phyloP scores from a whole-genome alignment of 64 coral and sea anemone species.

The Anthopleura sola region DNA sequence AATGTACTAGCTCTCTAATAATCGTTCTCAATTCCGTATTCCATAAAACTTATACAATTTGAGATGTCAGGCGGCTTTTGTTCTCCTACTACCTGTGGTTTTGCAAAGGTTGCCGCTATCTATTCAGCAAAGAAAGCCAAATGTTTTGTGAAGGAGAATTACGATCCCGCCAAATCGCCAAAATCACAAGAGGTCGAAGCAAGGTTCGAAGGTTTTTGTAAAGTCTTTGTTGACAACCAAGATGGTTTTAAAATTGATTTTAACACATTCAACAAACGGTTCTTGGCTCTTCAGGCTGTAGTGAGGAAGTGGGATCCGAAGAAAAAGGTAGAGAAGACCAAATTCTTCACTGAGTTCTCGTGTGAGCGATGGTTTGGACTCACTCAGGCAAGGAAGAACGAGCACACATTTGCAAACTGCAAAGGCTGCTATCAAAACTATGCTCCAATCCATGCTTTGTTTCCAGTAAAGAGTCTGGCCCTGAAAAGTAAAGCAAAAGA shows the following conservation, averaged over 20 bases:
- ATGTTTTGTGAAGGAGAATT: background rate
- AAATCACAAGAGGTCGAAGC: background rate
- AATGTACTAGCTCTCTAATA: no score
- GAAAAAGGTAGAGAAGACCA: background rate
- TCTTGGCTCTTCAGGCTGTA: background rate
- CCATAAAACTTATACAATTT: background rate
- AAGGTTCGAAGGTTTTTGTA: no score
- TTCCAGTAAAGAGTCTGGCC: background rate
- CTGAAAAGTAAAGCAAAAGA: background rate
- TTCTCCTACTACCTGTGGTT: background rate
- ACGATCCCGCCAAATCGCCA: no score
- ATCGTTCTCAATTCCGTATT: no score
- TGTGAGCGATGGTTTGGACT: background rate
- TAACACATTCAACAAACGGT: background rate
- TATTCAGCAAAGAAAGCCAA: background rate
- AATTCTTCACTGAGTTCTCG: background rate
- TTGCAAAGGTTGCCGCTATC: constrained; percentile 8
- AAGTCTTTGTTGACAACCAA: no score
- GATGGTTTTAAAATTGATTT: background rate
- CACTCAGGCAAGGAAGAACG: background rate
- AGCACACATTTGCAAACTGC: background rate
- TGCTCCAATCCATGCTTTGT: background rate
- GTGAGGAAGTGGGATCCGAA: background rate
- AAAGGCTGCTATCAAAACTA: background rate
- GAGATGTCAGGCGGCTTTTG: constrained; percentile 8